Evolutionary conservation across 2,888 invertebrate species (phyloP).

Genomic region (Lutraria lutraria): DNA sequence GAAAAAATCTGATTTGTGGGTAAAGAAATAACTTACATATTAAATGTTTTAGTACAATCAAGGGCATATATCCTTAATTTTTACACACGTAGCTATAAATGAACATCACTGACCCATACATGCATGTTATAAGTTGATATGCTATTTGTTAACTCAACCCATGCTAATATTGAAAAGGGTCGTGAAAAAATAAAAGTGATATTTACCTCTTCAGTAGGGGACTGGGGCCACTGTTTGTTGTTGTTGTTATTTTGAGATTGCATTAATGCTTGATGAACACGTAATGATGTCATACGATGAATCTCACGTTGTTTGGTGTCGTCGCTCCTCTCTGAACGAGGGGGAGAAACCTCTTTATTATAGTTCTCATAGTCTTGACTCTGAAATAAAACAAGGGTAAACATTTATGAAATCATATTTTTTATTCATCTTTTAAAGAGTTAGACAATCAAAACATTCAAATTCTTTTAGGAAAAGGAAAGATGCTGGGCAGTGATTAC

Average conservation of each 20-base stretch:
- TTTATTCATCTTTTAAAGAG: not conserved
- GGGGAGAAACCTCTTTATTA: conserved; percentile 49
- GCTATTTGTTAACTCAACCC: not conserved
- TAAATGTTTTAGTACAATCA: too few species aligned
- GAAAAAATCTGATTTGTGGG: too few species aligned
- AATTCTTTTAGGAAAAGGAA: too few species aligned
- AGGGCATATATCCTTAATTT: too few species aligned
- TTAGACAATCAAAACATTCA: too few species aligned
- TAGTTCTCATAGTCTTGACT: conserved; percentile 42
- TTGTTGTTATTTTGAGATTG: conserved; percentile 68
- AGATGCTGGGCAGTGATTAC: too few species aligned
- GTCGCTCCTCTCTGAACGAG: conserved; percentile 58
- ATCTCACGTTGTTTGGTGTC: conserved; percentile 67
- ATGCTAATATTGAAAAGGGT: not conserved
- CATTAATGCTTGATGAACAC: conserved; percentile 68
- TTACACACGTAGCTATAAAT: not conserved
- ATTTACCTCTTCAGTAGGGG: conserved; percentile 64
- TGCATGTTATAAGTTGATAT: not conserved
- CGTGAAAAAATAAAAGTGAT: not conserved
- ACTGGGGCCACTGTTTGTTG: conserved; percentile 61
- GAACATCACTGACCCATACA: not conserved
- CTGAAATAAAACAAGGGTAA: conserved; percentile 17
- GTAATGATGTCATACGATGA: conserved; percentile 67
- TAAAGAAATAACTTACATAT: too few species aligned
- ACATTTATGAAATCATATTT: not conserved